Evolutionary conservation across 2,888 invertebrate genomes (phyloP).

Genomic region (Zeuzera pyrina): DNA sequence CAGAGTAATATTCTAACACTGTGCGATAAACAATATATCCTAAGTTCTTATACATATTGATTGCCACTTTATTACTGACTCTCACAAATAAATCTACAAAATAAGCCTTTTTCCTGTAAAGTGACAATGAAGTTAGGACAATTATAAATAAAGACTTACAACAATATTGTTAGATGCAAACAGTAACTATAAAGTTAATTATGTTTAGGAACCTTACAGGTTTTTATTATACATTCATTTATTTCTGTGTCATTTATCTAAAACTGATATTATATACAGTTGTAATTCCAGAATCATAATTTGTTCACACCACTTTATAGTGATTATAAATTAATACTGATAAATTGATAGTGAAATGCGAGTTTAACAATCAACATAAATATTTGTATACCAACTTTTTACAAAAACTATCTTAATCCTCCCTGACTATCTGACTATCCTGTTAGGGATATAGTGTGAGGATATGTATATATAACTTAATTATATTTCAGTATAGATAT

Average conservation of each 20-base stretch:
- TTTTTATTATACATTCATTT: background rate
- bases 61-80: conserved; percentile 97
- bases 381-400: too few relatives aligned
- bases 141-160: conserved; percentile 1
- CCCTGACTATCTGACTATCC: too few relatives aligned
- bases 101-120: conserved; percentile 91
- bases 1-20: conserved; percentile 98
- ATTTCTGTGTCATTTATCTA: background rate
- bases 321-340: too few relatives aligned
- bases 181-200: background rate
- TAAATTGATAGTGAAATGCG: too few relatives aligned
- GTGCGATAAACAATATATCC: conserved; percentile 97
- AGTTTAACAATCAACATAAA: too few relatives aligned
- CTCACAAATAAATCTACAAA: conserved; percentile 99
- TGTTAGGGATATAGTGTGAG: too few relatives aligned
- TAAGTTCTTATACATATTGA: conserved; percentile 96
- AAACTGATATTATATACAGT: too few relatives aligned
- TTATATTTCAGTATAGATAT: too few relatives aligned
- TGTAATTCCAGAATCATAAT: too few relatives aligned
- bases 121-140: conserved; percentile 8
- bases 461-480: too few relatives aligned
- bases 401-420: too few relatives aligned
- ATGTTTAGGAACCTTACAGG: background rate
- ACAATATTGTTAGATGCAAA: conserved; percentile 1
- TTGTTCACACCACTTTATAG: too few relatives aligned